phyloP scores from a whole-genome alignment of 2,113 vertebrate genomes.

The Mus musculus region GRCm39 chr14:75131001-75131500 shows the following conservation, averaged over 20 bases:
- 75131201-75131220: not conserved
- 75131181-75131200: not conserved
- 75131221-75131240: not conserved
- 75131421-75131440: not conserved
- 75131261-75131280: not conserved
- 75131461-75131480: constrained; percentile 13
- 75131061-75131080: not conserved
- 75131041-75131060: not conserved
- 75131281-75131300: not conserved
- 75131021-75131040: not conserved
- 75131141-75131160: no score
- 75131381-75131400: not conserved
- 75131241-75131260: not conserved
- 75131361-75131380: not conserved
- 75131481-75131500: constrained; percentile 26
- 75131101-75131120: not conserved
- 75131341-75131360: not conserved
- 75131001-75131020: not conserved
- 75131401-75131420: not conserved
- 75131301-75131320: not conserved
- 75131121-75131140: no score
- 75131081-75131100: not conserved
- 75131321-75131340: not conserved
- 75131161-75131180: not conserved
- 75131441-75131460: not conserved